phyloP scores from a whole-genome alignment of 1,140 invertebrate species.

The Cherax quadricarinatus region DNA sequence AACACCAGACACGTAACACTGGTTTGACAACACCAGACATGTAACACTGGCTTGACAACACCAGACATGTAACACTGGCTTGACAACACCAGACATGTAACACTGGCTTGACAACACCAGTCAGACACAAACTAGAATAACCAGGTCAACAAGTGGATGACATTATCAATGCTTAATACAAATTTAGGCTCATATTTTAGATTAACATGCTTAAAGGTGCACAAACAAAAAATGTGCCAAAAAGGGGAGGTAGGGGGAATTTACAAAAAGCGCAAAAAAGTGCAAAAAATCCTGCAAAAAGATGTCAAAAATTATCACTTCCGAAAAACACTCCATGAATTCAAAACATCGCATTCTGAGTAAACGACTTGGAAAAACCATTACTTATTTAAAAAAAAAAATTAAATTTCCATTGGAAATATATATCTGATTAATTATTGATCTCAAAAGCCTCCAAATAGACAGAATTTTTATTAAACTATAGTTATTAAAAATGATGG shows the following conservation, averaged over 20 bases:
- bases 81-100: too few species aligned
- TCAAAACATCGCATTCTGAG: background rate
- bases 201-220: conserved; percentile 53
- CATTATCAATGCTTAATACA: conserved; percentile 12
- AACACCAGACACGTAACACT: conserved; percentile 18
- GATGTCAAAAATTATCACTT: conserved; percentile 12
- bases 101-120: background rate
- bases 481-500: background rate
- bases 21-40: conserved; percentile 6
- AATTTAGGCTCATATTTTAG: conserved; percentile 22
- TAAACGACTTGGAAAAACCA: background rate
- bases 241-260: conserved; percentile 15
- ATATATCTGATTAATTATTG: background rate
- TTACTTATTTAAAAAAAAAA: background rate
- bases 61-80: too few species aligned
- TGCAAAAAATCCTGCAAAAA: conserved; percentile 33
- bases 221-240: conserved; percentile 44
- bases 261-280: conserved; percentile 55
- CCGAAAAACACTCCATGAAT: background rate
- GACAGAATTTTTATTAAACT: background rate
- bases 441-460: background rate
- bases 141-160: conserved; percentile 20
- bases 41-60: conserved; percentile 1
- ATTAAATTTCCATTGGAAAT: background rate
- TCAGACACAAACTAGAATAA: background rate